A percentile compares a stretch with the other conserved stretches of the same genome.
Evolutionary conservation across 1,140 invertebrate genomes (phyloP).

Genomic region (Galleria mellonella): DNA sequence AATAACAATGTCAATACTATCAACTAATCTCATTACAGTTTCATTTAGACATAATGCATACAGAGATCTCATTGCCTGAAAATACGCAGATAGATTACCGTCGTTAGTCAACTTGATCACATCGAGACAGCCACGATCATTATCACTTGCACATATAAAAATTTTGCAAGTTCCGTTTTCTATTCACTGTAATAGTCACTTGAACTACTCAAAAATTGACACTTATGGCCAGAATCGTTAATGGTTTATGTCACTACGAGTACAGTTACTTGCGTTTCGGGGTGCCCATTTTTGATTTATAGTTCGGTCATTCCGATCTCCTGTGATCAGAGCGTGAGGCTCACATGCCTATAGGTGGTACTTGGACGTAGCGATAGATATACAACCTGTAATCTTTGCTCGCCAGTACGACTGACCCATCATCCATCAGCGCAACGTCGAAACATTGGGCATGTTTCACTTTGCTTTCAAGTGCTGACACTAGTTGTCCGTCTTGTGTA

Average conservation of each 20-base stretch:
- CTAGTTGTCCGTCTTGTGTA: slow-evolving; percentile 95
- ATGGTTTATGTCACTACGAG: slow-evolving; percentile 19
- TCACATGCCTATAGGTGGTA: slow-evolving; percentile 90
- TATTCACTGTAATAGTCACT: slow-evolving; percentile 43
- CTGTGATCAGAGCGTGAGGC: slow-evolving; percentile 48
- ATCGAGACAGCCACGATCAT: slow-evolving; percentile 54
- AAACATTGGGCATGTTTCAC: slow-evolving; percentile 99
- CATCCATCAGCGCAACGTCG: slow-evolving; percentile 99
- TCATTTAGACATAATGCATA: slow-evolving; percentile 60
- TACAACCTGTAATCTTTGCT: slow-evolving; percentile 99
- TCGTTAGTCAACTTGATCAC: slow-evolving; percentile 52
- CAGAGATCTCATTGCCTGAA: slow-evolving; percentile 51
- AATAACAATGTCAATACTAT: slow-evolving; percentile 73
- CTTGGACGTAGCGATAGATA: slow-evolving; percentile 96
- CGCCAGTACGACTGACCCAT: slow-evolving; percentile 98
- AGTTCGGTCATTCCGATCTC: slow-evolving; percentile 58
- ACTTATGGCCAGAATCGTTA: slow-evolving; percentile 40
- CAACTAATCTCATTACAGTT: slow-evolving; percentile 72
- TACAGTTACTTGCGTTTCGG: slow-evolving; percentile 28
- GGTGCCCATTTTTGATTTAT: slow-evolving; percentile 47
- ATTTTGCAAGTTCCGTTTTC: slow-evolving; percentile 31
- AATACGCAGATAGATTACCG: slow-evolving; percentile 35
- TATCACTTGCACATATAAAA: slow-evolving; percentile 55
- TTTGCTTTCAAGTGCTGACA: slow-evolving; percentile 98
- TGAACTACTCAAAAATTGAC: slow-evolving; percentile 60